These are phyloP conservation scores for Epicampocera succincta DNA, from an alignment of 2,888 invertebrate species.

Conservation along the genomic window DNA sequence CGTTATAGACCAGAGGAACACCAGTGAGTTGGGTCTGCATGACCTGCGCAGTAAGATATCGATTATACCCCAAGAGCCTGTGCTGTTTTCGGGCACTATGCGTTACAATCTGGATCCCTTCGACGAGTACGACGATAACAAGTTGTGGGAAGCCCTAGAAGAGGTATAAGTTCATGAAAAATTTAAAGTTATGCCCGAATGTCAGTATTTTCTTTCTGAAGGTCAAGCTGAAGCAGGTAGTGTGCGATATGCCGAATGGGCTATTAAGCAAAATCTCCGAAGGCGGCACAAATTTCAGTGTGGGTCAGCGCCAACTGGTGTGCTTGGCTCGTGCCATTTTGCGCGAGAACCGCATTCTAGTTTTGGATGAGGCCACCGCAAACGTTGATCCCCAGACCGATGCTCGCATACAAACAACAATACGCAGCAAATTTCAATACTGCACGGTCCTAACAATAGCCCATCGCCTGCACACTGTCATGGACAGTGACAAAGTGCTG, in stretches of 20 bases:
- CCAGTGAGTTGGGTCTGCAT: conserved; percentile 87
- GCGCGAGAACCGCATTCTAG: conserved; percentile 90
- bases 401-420: conserved; percentile 90
- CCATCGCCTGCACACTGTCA: conserved; percentile 93
- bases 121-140: conserved; percentile 88
- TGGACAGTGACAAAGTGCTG: conserved; percentile 84
- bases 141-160: conserved; percentile 92
- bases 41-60: conserved; percentile 89
- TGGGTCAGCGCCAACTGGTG: conserved; percentile 94
- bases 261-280: conserved; percentile 88
- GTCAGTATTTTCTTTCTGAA: conserved; percentile 28
- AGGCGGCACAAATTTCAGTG: conserved; percentile 91
- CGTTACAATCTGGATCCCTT: conserved; percentile 95
- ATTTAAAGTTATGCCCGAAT: neutral
- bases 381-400: conserved; percentile 96
- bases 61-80: conserved; percentile 93
- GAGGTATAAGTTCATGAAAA: conserved; percentile 82
- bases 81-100: conserved; percentile 92
- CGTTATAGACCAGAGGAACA: conserved; percentile 90
- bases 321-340: conserved; percentile 94
- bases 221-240: conserved; percentile 85
- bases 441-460: conserved; percentile 95
- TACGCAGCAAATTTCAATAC: conserved; percentile 87
- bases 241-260: conserved; percentile 85
- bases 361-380: conserved; percentile 96